These are phyloP conservation scores for Dryas iulia DNA, from an alignment of 1,140 invertebrate genomes.

Conservation along the genomic window DNA sequence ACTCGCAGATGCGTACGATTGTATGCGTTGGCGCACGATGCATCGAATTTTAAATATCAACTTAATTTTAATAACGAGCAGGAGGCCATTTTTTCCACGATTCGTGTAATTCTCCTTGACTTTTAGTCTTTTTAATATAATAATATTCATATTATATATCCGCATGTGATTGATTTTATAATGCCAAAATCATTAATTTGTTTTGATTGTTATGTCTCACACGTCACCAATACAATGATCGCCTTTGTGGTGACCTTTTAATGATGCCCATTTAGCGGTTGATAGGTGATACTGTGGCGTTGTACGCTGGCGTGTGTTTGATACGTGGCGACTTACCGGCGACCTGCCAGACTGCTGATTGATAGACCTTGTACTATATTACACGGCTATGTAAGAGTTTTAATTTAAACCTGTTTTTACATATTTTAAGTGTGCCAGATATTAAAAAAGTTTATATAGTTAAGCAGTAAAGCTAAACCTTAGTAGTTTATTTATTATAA, in stretches of 20 bases:
- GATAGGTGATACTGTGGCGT: not conserved
- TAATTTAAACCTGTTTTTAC: not conserved
- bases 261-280: not conserved
- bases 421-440: not conserved
- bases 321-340: constrained; percentile 10
- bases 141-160: not conserved
- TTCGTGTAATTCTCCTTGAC: constrained; percentile 13
- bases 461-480: not conserved
- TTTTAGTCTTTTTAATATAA: constrained; percentile 10
- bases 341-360: constrained; percentile 14
- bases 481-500: not conserved
- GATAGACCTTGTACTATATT: constrained; percentile 21
- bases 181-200: not conserved
- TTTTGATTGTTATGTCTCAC: not conserved
- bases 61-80: constrained; percentile 18
- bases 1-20: constrained; percentile 32
- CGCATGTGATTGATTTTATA: not conserved
- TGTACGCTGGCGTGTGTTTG: not conserved
- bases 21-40: constrained; percentile 14
- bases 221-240: not conserved
- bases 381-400: not conserved
- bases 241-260: constrained; percentile 3
- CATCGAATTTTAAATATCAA: constrained; percentile 26
- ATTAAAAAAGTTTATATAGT: not conserved
- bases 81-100: constrained; percentile 17